Percentiles rank a stretch among this genome's conserved stretches.
These are phyloP conservation scores for Cladopsammia gracilis DNA, from an alignment of 64 coral and sea anemone species.

Conservation along the genomic window DNA sequence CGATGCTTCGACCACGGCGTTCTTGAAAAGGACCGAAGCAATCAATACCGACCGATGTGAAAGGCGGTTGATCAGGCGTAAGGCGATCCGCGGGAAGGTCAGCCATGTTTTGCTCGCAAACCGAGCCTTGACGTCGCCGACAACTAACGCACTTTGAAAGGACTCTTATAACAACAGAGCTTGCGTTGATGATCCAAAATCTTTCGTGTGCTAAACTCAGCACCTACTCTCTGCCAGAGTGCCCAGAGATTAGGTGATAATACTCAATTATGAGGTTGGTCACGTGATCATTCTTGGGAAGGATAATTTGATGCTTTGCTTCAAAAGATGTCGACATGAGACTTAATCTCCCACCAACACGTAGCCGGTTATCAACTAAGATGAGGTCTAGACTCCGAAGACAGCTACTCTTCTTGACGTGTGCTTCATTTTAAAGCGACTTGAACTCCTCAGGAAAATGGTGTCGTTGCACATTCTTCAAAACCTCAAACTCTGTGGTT, in stretches of 20 bases:
- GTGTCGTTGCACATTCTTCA: not conserved
- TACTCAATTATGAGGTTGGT: not conserved
- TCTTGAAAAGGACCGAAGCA: conserved; percentile 44
- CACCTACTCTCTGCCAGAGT: conserved; percentile 45
- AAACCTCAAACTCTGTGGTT: not conserved
- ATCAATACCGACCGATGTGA: conserved; percentile 27
- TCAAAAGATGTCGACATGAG: not conserved
- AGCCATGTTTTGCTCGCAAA: conserved; percentile 22
- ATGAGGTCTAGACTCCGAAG: conserved; percentile 7
- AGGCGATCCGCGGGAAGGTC: conserved; percentile 15
- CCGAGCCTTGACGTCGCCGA: not conserved
- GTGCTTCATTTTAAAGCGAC: not conserved
- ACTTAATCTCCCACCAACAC: conserved; percentile 49
- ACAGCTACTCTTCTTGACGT: not conserved
- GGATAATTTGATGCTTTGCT: conserved; percentile 44
- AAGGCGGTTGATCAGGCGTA: conserved; percentile 26
- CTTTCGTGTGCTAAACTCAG: not conserved
- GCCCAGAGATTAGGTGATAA: conserved; percentile 2
- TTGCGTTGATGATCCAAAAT: no score
- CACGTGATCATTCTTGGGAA: conserved; percentile 16
- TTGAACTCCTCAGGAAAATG: not conserved
- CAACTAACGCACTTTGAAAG: no score
- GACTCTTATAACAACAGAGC: no score
- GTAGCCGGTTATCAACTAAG: not conserved
- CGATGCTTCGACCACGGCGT: not conserved